phyloP scores from a whole-genome alignment of 2,113 vertebrate genomes.

The Tetrax tetrax region DNA sequence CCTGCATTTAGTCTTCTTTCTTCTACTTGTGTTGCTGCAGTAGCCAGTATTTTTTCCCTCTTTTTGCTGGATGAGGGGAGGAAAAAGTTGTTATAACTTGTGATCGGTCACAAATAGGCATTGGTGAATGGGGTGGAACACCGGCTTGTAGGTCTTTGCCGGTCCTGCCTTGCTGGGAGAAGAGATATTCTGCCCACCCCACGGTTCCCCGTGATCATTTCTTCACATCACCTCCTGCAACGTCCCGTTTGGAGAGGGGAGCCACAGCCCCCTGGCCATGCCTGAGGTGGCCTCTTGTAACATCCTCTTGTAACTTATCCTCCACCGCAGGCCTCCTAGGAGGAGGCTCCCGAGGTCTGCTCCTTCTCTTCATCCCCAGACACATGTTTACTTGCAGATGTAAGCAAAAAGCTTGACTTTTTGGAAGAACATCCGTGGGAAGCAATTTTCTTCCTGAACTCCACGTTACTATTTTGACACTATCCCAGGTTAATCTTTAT shows the following conservation, averaged over 20 bases:
- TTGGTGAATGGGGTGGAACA: neutral
- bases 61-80: neutral
- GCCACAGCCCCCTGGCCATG: neutral
- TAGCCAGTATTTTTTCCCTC: neutral
- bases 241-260: neutral
- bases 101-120: neutral
- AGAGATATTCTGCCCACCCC: neutral
- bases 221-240: neutral
- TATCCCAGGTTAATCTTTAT: slow-evolving; percentile 57
- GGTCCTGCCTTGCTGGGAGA: neutral
- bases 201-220: accelerated
- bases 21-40: neutral
- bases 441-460: slow-evolving; percentile 42
- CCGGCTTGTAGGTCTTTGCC: neutral
- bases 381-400: slow-evolving; percentile 63
- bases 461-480: slow-evolving; percentile 15
- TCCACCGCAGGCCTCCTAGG: neutral
- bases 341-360: slow-evolving; percentile 32
- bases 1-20: neutral
- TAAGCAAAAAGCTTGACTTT: slow-evolving; percentile 47
- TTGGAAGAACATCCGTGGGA: slow-evolving; percentile 50
- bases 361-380: slow-evolving; percentile 48
- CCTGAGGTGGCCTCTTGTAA: neutral
- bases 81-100: neutral
- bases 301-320: neutral